Conservation (phyloP, 2,797 vertebrate genomes). For the Scyliorhinus canicula region DNA sequence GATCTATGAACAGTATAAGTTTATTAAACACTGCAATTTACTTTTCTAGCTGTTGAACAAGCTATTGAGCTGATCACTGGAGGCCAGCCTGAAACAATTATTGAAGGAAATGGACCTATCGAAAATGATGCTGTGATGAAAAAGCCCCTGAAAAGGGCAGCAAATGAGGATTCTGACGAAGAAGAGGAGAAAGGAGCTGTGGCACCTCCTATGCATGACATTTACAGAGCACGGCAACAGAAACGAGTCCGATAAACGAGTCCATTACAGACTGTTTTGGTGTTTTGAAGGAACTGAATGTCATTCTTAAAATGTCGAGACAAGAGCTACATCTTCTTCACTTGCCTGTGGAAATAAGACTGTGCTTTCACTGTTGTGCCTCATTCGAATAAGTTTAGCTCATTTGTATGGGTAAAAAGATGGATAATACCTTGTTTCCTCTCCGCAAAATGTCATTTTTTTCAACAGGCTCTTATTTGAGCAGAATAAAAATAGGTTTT, state of each 20-base stretch:
- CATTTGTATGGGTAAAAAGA: conserved; percentile 47
- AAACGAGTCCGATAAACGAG: conserved; percentile 86
- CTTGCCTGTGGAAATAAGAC: conserved; percentile 51
- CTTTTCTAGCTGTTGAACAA: conserved; percentile 71
- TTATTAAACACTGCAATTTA: conserved; percentile 43
- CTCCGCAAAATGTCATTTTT: neutral
- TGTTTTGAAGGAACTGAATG: conserved; percentile 22
- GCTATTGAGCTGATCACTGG: conserved; percentile 89
- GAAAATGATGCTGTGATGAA: conserved; percentile 76
- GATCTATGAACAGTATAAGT: neutral
- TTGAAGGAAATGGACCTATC: conserved; percentile 86
- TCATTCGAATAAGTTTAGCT: conserved; percentile 56
- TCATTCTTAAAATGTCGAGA: conserved; percentile 28
- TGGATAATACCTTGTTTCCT: conserved; percentile 43
- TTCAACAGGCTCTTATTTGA: conserved; percentile 11
- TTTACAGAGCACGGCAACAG: conserved; percentile 93
- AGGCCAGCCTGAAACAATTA: conserved; percentile 70
- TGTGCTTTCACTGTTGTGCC: conserved; percentile 64
- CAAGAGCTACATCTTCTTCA: conserved; percentile 26
- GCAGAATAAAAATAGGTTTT: neutral
- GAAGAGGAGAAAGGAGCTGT: conserved; percentile 93
- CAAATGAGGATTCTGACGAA: conserved; percentile 91
- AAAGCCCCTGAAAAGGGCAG: conserved; percentile 83
- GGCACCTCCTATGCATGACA: conserved; percentile 92
- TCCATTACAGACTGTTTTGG: neutral